phyloP scores from a whole-genome alignment of 2,888 invertebrate species.

The Aquatica leii region DNA sequence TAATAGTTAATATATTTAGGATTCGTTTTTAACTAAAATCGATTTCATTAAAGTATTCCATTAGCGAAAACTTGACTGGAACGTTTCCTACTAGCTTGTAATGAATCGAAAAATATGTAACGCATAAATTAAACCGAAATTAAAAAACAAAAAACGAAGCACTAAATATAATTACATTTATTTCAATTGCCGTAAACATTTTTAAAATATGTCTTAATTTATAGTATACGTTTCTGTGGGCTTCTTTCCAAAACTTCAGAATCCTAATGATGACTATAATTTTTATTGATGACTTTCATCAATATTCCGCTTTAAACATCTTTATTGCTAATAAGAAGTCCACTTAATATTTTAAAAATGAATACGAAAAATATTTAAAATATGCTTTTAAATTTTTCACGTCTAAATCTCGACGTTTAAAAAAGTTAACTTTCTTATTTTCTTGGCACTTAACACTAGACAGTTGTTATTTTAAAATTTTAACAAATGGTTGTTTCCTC shows the following conservation, averaged over 20 bases:
- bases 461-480: constrained; percentile 17
- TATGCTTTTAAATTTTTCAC: constrained; percentile 7
- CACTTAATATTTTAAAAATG: constrained; percentile 10
- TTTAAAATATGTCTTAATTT: constrained; percentile 13
- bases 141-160: constrained; percentile 5
- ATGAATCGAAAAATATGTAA: too few species aligned
- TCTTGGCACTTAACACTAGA: constrained; percentile 10
- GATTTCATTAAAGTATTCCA: not conserved
- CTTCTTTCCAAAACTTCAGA: constrained; percentile 13
- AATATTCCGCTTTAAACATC: constrained; percentile 14
- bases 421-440: constrained; percentile 12
- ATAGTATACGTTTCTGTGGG: constrained; percentile 6
- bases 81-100: too few species aligned
- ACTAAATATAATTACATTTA: constrained; percentile 9
- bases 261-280: constrained; percentile 20
- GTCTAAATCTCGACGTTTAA: not conserved
- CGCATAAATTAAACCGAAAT: too few species aligned
- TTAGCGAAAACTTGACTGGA: too few species aligned
- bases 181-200: constrained; percentile 10
- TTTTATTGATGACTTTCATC: constrained; percentile 20
- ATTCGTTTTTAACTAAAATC: too few species aligned
- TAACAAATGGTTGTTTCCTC: constrained; percentile 10
- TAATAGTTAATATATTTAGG: constrained; percentile 16
- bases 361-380: constrained; percentile 8
- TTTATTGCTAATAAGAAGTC: constrained; percentile 13